These are phyloP conservation scores for Anoplopoma fimbria DNA, from an alignment of 2,113 vertebrate species.

Conservation along the genomic window DNA sequence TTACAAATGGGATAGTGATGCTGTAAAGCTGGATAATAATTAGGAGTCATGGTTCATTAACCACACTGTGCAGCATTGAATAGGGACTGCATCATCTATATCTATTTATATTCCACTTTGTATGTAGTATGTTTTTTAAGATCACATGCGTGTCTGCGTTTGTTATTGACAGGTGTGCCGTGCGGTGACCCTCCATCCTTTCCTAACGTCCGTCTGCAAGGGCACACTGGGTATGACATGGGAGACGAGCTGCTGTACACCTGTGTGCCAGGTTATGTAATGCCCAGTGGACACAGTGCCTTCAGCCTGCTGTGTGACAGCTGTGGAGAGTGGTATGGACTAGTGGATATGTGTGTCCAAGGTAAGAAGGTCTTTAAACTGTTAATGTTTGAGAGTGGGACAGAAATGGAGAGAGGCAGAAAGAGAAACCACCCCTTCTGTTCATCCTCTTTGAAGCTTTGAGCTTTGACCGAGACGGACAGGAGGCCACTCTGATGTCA, in stretches of 20 bases:
- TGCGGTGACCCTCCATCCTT: constrained; percentile 94
- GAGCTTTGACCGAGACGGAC: constrained; percentile 42
- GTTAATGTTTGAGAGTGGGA: neutral
- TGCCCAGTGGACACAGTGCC: constrained; percentile 82
- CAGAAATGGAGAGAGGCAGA: neutral
- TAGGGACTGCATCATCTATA: neutral
- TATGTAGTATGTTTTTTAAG: neutral
- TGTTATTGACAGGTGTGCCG: constrained; percentile 83
- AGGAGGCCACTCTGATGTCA: constrained; percentile 21
- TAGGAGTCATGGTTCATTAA: constrained; percentile 11
- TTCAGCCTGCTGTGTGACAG: constrained; percentile 95
- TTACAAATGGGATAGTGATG: constrained; percentile 9
- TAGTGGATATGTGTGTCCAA: constrained; percentile 92
- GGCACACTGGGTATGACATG: constrained; percentile 89
- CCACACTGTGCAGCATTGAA: neutral
- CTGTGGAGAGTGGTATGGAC: constrained; percentile 95
- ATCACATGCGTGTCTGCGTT: constrained; percentile 9
- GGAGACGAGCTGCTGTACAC: constrained; percentile 93
- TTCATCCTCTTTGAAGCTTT: constrained; percentile 37
- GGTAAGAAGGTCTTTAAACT: constrained; percentile 80
- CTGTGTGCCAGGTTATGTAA: constrained; percentile 86
- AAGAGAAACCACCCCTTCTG: neutral
- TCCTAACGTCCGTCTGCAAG: constrained; percentile 89
- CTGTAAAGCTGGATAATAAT: constrained; percentile 16
- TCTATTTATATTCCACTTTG: neutral